Base-by-base conservation (phyloP, 2,113 vertebrate genomes). In the Terrapene triunguis region DNA sequence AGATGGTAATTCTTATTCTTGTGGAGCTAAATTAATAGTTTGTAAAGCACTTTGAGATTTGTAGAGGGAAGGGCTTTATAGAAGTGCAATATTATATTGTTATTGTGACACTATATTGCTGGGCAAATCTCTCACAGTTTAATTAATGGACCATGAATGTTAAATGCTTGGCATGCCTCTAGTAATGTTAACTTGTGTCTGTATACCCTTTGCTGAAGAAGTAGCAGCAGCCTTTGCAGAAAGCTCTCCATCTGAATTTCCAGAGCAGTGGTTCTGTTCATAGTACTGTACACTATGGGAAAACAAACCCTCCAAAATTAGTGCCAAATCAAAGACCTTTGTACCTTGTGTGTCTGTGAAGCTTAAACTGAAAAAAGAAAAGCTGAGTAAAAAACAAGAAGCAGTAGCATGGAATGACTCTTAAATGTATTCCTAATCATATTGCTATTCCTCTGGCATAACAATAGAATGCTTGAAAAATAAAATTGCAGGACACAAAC, bases 401-500 rank as follows among this genome's bases (percentile, higher is more conserved):
- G 47, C 42, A n/a, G 76, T 82, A 80, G 84, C 90, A 95, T 97
- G 69, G 95, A 96, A 95, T 93, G 53, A 92, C 51, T 85, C 65
- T 81, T 96, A 82, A 83, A 57, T 84, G 93, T 76, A 85, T 85
- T 97, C 65, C 72, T 97, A 93, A 97, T 97, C 82, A 89, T 96
- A 97, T 97, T 97, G 89, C 95, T 97, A 87, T 98, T 98, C 93
- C 84, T 85, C 88, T 94, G 93, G 87, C 86, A 76, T 97, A 97
- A 98, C 95, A 98, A 97, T 97, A 95, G 95, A 97, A 96, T 91
- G 90, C 96, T 96, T 88, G 95, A 95, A 98, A 97, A 98, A 97
- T 97, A 97, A 98, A 97, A 98, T 98, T 97, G 95, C 97, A 97
- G 97, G 97, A 98, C 97, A 97, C 93, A 98, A 97, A 96, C 90